A percentile compares a stretch with the other conserved stretches of the same genome.
These are phyloP conservation scores for Xiphydria camelus DNA, from an alignment of 2,888 invertebrate species.

Conservation along the genomic window DNA sequence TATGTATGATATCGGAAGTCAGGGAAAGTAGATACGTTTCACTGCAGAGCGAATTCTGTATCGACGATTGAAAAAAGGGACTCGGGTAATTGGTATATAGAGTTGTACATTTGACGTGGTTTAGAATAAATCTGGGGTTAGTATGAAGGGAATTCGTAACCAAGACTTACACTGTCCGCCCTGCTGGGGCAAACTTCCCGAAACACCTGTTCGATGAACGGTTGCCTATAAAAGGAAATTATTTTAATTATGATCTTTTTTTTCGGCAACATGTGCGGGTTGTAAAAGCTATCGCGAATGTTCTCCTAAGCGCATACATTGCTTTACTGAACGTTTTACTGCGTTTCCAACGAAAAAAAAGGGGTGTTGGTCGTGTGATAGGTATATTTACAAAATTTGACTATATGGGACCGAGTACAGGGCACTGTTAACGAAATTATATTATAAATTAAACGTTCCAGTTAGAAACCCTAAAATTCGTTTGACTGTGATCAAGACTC, in stretches of 20 bases:
- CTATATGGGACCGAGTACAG: no score
- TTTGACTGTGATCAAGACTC: no score
- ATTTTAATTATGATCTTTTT: no score
- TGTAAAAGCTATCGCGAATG: no score
- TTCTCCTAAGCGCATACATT: constrained; percentile 1
- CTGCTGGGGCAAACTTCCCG: constrained; percentile 77
- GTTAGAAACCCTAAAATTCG: no score
- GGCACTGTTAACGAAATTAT: no score
- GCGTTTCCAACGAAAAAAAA: no score
- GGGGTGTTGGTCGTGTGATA: no score
- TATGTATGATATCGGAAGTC: neutral
- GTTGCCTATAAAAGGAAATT: constrained; percentile 66
- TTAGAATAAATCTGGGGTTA: constrained; percentile 47
- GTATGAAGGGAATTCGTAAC: constrained; percentile 47
- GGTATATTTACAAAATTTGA: no score
- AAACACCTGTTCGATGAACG: constrained; percentile 77
- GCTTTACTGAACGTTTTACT: no score
- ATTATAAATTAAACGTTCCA: no score
- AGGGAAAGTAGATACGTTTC: neutral
- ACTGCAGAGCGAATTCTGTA: constrained; percentile 38
- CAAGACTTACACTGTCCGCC: constrained; percentile 69
- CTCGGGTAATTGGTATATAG: constrained; percentile 38
- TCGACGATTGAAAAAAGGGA: constrained; percentile 37
- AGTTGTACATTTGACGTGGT: constrained; percentile 49
- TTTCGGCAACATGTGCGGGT: no score